Percentiles rank a stretch among this genome's conserved stretches.
phyloP scores from a whole-genome alignment of 2,113 vertebrate genomes.

The Phalacrocorax carbo region DNA sequence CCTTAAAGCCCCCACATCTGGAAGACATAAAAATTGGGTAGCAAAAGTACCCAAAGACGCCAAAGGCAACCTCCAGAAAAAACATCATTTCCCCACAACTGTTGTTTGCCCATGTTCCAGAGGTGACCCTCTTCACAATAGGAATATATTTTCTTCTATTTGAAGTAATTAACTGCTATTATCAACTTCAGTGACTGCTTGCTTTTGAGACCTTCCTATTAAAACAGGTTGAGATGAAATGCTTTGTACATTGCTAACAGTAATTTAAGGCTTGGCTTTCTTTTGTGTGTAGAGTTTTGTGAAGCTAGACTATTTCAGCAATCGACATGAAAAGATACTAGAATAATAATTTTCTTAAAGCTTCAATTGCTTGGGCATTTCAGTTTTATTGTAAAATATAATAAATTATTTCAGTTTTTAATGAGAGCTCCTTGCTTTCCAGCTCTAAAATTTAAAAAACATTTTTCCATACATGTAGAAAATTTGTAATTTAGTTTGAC shows the following conservation, averaged over 20 bases:
- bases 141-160: neutral
- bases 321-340: neutral
- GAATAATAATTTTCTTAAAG: neutral
- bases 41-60: neutral
- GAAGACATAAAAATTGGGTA: neutral
- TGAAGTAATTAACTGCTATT: neutral
- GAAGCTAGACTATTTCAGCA: neutral
- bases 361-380: neutral
- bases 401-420: neutral
- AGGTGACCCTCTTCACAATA: neutral
- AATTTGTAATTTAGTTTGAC: neutral
- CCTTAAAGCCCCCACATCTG: accelerated
- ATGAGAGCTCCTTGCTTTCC: neutral
- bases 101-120: neutral
- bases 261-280: neutral
- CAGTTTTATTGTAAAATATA: neutral
- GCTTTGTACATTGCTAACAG: neutral
- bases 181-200: neutral
- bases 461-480: neutral
- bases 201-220: conserved; percentile 13
- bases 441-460: neutral
- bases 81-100: accelerated
- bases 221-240: neutral
- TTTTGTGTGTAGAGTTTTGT: neutral
- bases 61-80: neutral